Base-by-base conservation (phyloP, 2,797 vertebrate genomes). In the Helarctos malayanus region DNA sequence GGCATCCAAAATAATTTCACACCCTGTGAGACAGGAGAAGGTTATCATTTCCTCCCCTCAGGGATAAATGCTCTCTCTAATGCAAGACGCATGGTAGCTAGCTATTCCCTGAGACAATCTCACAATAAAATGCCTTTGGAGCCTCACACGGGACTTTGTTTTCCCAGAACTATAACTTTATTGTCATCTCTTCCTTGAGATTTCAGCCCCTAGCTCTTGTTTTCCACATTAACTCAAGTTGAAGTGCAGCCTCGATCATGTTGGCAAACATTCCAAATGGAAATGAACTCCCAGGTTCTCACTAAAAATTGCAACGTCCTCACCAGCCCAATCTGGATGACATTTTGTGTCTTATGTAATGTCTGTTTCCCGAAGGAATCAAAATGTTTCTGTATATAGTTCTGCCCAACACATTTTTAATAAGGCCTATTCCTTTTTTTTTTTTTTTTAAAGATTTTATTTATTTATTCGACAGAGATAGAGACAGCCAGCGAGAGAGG, bases 261-360 rank as follows among this genome's bases (percentile, higher is more conserved):
- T 84, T 94, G 86, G 95, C 78, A 97, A 97, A 96, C 95, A 92
- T 95, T 93, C 56, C 61, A 90, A 81, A 79, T 86, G 38, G 92
- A 97, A 97, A 95, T 56, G 54, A 92, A 87, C 89, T 94, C 91
- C 88, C 45, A 94, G 81, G 61, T 96, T 96, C 91, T 97, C 96
- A 91, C 78, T 88, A 94, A 94, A 92, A 89, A 49, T 54, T 35
- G 27, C 45, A 86, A 16, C 2, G 7, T 54, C 93, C 82, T 96
- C 54, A 87, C 18, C 49, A 80, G 86, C 89, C 65, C 86, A 82
- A 81, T 75, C 14, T 41, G 78, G 59, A 84, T 88, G 94, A 94
- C 56, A 88, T 90, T 92, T 81, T 90, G 47, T 16, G 16, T 92
- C 87, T 98, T 97, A 97, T 75, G 78, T 89, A 98, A 96, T 41